Conservation (phyloP, 1,140 invertebrate genomes). For the Rhizoglyphus robini region DNA sequence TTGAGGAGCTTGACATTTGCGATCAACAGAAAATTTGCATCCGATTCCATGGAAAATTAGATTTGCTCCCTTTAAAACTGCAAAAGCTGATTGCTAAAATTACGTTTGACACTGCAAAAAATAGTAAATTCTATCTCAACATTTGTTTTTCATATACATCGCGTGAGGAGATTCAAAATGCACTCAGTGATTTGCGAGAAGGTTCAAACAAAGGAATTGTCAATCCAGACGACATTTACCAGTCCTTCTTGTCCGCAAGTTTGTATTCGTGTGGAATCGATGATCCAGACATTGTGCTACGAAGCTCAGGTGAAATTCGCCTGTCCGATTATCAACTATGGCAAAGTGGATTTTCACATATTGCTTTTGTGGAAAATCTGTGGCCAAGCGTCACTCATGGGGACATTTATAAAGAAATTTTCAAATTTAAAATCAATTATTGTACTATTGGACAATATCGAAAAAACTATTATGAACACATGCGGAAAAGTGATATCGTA, state of each 20-base stretch:
- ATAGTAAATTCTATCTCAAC: conserved; percentile 45
- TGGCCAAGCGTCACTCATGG: conserved; percentile 89
- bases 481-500: too few relatives aligned
- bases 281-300: conserved; percentile 72
- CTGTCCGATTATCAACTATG: conserved; percentile 92
- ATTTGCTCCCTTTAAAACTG: conserved; percentile 61
- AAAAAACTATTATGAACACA: too few relatives aligned
- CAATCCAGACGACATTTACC: conserved; percentile 51
- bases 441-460: too few relatives aligned
- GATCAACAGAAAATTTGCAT: conserved; percentile 68
- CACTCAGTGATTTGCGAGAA: conserved; percentile 35
- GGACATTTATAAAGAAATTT: conserved; percentile 68
- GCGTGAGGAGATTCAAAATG: conserved; percentile 39
- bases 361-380: conserved; percentile 64
- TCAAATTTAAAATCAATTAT: conserved; percentile 59
- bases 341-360: conserved; percentile 52
- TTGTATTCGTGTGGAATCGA: conserved; percentile 58
- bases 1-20: too few relatives aligned
- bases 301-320: conserved; percentile 91
- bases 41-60: conserved; percentile 72
- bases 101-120: conserved; percentile 62
- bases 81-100: conserved; percentile 58
- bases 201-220: conserved; percentile 17
- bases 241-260: conserved; percentile 59
- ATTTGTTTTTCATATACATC: conserved; percentile 43